Evolutionary conservation across 1,140 invertebrate species (phyloP), one percentile per base, ranked within the genome.

Genomic region (Gryllus bimaculatus): DNA sequence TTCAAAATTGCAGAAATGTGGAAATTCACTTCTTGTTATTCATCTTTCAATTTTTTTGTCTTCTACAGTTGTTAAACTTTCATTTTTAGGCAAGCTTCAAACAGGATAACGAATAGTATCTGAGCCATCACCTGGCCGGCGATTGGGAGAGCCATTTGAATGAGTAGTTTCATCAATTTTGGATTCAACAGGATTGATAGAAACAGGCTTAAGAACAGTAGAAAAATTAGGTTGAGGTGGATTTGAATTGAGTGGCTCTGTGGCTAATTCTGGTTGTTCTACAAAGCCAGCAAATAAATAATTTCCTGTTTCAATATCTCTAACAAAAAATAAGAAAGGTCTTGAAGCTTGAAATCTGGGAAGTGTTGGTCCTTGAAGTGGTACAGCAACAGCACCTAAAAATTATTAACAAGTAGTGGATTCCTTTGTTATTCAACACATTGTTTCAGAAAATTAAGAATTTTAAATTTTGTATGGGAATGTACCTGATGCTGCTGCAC

Each of bases 251-350:
- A 49, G 15, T 18, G 48, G 75, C 18, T 21, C 10, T 78, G 81
- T 49, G 75, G 82, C 75, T 77, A 79, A 75, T 80, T 82, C 75
- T 0, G 90, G 90, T 66, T 90, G 83, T 3, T 88, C 84, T 54
- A 91, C 86, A 81, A 89, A 88, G 49, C 93, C 93, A 82, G 89
- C 88, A 85, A 94, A 94, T 8, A 94, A 84, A 54, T 91, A 88
- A 10, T 87, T 85, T 3, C 88, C 88, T 5, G 86, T 88, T 74
- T 85, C 77, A 8, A 88, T 87, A 82, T 94, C 90, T 79, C 90
- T 87, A 18, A 95, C 90, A 79, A 91, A 89, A 84, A 93, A 94
- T 0, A 93, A 49, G 83, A 94, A 94, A 6, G 93, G 93, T 81
- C 89, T 89, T 82, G 94, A 88, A 8, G 89, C 89, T 75, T 81